Base-by-base conservation (phyloP, 2,113 vertebrate species). In the Salvelinus sp. region DNA sequence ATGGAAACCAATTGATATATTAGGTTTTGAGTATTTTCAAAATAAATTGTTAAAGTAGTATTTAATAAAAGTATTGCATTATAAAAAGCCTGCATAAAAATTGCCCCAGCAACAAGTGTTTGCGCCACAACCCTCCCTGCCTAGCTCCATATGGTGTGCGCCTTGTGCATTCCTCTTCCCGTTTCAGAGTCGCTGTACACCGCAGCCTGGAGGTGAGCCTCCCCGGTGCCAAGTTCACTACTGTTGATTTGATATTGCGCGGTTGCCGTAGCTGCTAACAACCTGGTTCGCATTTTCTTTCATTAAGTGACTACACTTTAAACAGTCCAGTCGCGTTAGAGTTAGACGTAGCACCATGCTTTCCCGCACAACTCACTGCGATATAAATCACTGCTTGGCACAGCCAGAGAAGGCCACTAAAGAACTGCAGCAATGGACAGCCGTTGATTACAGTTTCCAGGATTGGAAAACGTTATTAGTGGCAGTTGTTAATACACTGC, bases 241-340 rank as follows among this genome's bases (percentile, higher is more conserved):
- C 60, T 33, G 38, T 72, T 83, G 77, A 85, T 62, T 50, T 54
- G 68, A 77, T 64, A 71, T 71, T 77, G 30, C 58, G 38, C 73
- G 57, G 78, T 57, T 27, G 47, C 65, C 73, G 65, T 38, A 78
- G 75, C 79, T 74, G 84, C 85, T 68, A 74, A 80, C 81, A 86
- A 77, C 79, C 86, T 89, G 88, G 80, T 87, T 91, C 83, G 69
- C 79, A 87, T 91, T 91, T 85, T 86, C 80, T 82, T 90, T 89
- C 88, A 91, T 90, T 91, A 90, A 90, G 80, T 85, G 83, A 81
- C 86, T 86, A 63, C 79, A 85, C 77, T 87, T 86, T 78, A 86
- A 87, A 79, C 81, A 87, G 88, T 79, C 66, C 81, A 69, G 75
- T 80, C 33, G 68, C 58, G 73, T 83, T 79, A 72, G 25, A 63